Percentiles rank a stretch among this genome's conserved stretches.
These are phyloP conservation scores for Dromas ardeola DNA, from an alignment of 2,113 vertebrate genomes.

Conservation along the genomic window DNA sequence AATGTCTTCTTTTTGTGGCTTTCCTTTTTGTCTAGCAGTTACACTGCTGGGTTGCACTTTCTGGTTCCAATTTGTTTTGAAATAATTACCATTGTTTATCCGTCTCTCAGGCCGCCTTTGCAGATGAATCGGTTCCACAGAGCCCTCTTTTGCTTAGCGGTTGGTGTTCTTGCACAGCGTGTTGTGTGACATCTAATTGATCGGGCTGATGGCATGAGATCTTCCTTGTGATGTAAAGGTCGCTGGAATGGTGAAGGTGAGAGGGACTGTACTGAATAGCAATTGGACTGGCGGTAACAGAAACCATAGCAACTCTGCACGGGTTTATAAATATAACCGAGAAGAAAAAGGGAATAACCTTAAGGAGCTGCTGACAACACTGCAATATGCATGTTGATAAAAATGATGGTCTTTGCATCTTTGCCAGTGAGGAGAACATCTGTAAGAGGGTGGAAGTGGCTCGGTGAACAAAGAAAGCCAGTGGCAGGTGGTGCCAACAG, in stretches of 20 bases:
- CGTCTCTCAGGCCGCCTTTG: slow-evolving; percentile 8
- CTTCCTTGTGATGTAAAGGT: slow-evolving; percentile 54
- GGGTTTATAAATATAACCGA: slow-evolving; percentile 3
- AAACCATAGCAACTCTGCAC: slow-evolving; percentile 45
- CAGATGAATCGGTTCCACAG: slow-evolving; percentile 6
- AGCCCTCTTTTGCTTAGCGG: slow-evolving; percentile 6
- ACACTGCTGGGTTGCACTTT: background rate
- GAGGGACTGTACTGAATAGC: slow-evolving; percentile 11
- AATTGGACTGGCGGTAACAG: slow-evolving; percentile 17
- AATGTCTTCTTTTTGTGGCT: slow-evolving; percentile 8
- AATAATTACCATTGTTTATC: slow-evolving; percentile 34
- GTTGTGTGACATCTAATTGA: slow-evolving; percentile 36
- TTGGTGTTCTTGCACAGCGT: background rate
- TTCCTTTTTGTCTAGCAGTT: background rate
- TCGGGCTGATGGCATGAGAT: slow-evolving; percentile 21
- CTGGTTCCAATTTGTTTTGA: slow-evolving; percentile 39
- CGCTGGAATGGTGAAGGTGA: slow-evolving; percentile 44
- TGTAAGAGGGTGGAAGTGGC: background rate
- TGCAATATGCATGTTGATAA: background rate
- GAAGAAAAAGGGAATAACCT: background rate
- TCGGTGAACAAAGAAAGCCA: background rate
- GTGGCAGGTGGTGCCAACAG: background rate
- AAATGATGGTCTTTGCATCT: background rate
- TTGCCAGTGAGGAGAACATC: background rate
- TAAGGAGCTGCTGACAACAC: background rate